Percentiles rank a stretch among this genome's conserved stretches.
Conservation (phyloP, 1,140 invertebrate genomes). For the Aphis gossypii region DNA sequence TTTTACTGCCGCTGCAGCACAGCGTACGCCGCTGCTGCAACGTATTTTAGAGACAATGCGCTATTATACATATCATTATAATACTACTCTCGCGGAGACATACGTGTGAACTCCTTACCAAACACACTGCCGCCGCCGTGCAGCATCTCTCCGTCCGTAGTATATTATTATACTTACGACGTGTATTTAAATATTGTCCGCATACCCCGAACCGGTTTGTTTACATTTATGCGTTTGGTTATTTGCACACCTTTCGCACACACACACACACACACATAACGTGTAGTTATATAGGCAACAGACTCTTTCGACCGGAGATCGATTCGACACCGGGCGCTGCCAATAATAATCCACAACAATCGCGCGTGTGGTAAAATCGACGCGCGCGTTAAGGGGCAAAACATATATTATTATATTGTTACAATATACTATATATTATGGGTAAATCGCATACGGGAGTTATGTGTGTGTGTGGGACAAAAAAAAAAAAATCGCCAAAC, state of each 20-base stretch:
- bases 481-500: background rate
- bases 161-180: background rate
- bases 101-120: background rate
- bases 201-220: slow-evolving; percentile 50
- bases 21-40: too few relatives aligned
- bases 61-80: background rate
- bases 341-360: background rate
- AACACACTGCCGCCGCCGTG: background rate
- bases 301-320: background rate
- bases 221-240: background rate
- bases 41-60: background rate
- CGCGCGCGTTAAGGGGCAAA: slow-evolving; percentile 21
- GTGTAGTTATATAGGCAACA: too few relatives aligned
- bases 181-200: slow-evolving; percentile 31
- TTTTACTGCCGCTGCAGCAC: too few relatives aligned
- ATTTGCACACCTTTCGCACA: slow-evolving; percentile 51
- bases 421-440: background rate
- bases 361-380: slow-evolving; percentile 30
- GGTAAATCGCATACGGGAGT: too few relatives aligned
- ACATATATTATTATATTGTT: background rate
- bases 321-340: slow-evolving; percentile 43
- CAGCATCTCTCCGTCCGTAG: too few relatives aligned
- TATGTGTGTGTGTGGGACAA: background rate
- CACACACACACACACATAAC: too few relatives aligned
- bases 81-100: background rate